Base-by-base conservation (phyloP, 2,113 vertebrate genomes). In the Dicrurus megarhynchus region DNA sequence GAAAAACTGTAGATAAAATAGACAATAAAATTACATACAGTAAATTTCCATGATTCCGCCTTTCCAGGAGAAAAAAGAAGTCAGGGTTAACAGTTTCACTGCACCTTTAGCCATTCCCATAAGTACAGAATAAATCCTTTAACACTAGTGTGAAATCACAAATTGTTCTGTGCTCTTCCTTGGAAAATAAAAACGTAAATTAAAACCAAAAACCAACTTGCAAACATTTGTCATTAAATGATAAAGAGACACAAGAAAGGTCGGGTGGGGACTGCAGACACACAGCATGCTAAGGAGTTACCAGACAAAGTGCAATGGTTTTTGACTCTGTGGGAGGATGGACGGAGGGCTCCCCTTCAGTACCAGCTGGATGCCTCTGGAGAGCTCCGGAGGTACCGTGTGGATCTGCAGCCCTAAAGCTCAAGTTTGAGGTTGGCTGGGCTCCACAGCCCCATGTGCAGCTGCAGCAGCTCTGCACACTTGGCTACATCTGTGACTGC, bases 111-210 rank as follows among this genome's bases (percentile, higher is more conserved):
- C 91, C 81, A 87, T 93, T 97, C 79, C 65, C 68, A 24, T 76
- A 83, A 93, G 60, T 87, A 95, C 82, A 92, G 96, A 97, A 80
- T 75, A 96, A 96, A 96, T 94, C 95, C 85, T 87, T 95, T 95
- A 93, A 95, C 78, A 95, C 88, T 60, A 71, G 87, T 32, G 73
- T 71, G 91, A 94, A 97, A 95, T 92, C 18, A 1, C 70, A 91
- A 96, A 87, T 87, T 95, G 86, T 96, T 98, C 97, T 93, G 94
- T 84, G 97, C 95, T 97, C 97, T 84, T 97, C 93, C 97, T 97
- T 52, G 52, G 92, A 95, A 96, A 96, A 91, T 11, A 53, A 94
- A 74, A 80, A 57, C 0, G 4, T 33, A 83, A 49, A 88, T 78
- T 42, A 53, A 74, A 78, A 57, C 61, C 41, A 83, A 71, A 79